phyloP scores from a whole-genome alignment of 2,113 vertebrate genomes.

The Sus scrofa region T2T-Sscrofa CM000816.6:93221001-93221500 shows the following conservation, averaged over 20 bases:
- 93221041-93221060: too few relatives aligned
- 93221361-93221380: background rate
- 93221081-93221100: too few relatives aligned
- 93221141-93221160: background rate
- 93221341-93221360: background rate
- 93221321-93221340: constrained; percentile 17
- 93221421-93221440: background rate
- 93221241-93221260: too few relatives aligned
- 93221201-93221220: too few relatives aligned
- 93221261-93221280: too few relatives aligned
- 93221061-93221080: too few relatives aligned
- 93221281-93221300: background rate
- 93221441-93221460: background rate
- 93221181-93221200: too few relatives aligned
- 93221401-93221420: background rate
- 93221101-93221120: too few relatives aligned
- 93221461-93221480: background rate
- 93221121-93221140: background rate
- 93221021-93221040: too few relatives aligned
- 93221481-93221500: background rate
- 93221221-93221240: too few relatives aligned
- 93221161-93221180: too few relatives aligned
- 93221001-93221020: too few relatives aligned
- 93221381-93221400: background rate
- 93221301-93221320: background rate